phyloP scores from a whole-genome alignment of 2,888 invertebrate genomes.

The Helleia helle region DNA sequence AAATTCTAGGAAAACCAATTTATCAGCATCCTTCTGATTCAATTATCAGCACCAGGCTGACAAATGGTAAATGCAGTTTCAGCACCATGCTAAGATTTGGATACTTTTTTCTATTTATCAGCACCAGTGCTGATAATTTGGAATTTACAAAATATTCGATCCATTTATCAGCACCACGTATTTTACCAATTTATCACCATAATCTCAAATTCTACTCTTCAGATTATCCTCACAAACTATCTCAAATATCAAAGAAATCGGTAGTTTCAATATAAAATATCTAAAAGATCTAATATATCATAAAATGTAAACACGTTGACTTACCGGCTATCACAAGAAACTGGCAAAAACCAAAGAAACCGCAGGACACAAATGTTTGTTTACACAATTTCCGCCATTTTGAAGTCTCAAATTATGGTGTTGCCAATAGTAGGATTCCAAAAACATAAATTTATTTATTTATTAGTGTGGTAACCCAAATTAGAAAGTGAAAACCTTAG shows the following conservation, averaged over 20 bases:
- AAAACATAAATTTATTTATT: constrained; percentile 20
- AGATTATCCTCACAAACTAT: constrained; percentile 13
- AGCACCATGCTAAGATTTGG: constrained; percentile 22
- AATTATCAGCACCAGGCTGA: constrained; percentile 19
- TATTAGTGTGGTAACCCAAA: too few relatives aligned
- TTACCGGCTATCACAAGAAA: too few relatives aligned
- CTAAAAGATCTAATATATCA: constrained; percentile 12
- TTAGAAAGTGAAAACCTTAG: not conserved
- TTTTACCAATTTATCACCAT: constrained; percentile 19
- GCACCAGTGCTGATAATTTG: constrained; percentile 23
- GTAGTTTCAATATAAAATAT: constrained; percentile 16
- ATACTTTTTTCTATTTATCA: constrained; percentile 21
- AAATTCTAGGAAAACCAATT: too few relatives aligned
- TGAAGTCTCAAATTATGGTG: constrained; percentile 17
- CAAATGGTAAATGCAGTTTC: constrained; percentile 17
- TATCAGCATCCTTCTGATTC: constrained; percentile 21
- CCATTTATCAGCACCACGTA: constrained; percentile 18
- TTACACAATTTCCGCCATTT: too few relatives aligned
- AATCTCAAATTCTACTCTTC: constrained; percentile 17
- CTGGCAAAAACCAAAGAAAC: constrained; percentile 10
- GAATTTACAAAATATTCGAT: constrained; percentile 19
- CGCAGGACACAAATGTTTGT: constrained; percentile 17
- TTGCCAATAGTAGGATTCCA: constrained; percentile 19
- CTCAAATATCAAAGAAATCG: too few relatives aligned
- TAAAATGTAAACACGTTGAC: constrained; percentile 14